Percentiles rank a stretch among this genome's conserved stretches.
phyloP scores from a whole-genome alignment of 2,797 vertebrate species.

The Neoniphon sammara region DNA sequence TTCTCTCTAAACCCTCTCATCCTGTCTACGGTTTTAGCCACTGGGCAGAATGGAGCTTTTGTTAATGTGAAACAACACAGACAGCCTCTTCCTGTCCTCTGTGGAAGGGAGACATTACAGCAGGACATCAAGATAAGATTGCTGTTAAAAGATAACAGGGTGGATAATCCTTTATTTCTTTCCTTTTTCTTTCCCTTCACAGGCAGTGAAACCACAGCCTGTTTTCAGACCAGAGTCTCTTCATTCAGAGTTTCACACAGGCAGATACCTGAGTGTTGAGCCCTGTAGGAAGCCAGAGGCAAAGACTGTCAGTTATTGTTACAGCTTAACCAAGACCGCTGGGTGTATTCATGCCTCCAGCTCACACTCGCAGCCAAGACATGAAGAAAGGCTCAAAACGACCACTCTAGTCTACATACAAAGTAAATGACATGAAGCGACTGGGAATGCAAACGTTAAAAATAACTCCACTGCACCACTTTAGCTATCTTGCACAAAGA shows the following conservation, averaged over 20 bases:
- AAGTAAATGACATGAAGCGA: constrained; percentile 65
- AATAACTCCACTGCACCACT: constrained; percentile 65
- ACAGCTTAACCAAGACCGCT: constrained; percentile 65
- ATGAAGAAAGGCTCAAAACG: constrained; percentile 63
- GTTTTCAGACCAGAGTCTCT: constrained; percentile 56
- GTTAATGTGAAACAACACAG: constrained; percentile 71
- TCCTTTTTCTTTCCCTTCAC: constrained; percentile 18
- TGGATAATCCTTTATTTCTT: constrained; percentile 66
- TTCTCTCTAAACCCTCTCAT: constrained; percentile 61
- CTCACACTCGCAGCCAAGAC: constrained; percentile 62
- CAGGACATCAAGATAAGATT: constrained; percentile 82
- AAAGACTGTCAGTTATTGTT: constrained; percentile 75
- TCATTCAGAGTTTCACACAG: constrained; percentile 57
- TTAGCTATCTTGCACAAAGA: constrained; percentile 41
- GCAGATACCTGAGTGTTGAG: constrained; percentile 75
- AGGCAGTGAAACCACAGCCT: constrained; percentile 23
- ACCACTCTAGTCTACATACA: constrained; percentile 53
- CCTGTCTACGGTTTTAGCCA: constrained; percentile 56
- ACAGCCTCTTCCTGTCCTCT: constrained; percentile 72
- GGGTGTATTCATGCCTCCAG: constrained; percentile 72
- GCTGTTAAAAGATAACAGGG: constrained; percentile 76
- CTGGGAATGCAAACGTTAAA: constrained; percentile 62
- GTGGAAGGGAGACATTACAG: constrained; percentile 54
- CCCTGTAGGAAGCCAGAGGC: constrained; percentile 72
- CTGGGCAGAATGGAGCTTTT: constrained; percentile 66